Conservation (phyloP, 2,888 invertebrate species). For the Leptura quadrifasciata region DNA sequence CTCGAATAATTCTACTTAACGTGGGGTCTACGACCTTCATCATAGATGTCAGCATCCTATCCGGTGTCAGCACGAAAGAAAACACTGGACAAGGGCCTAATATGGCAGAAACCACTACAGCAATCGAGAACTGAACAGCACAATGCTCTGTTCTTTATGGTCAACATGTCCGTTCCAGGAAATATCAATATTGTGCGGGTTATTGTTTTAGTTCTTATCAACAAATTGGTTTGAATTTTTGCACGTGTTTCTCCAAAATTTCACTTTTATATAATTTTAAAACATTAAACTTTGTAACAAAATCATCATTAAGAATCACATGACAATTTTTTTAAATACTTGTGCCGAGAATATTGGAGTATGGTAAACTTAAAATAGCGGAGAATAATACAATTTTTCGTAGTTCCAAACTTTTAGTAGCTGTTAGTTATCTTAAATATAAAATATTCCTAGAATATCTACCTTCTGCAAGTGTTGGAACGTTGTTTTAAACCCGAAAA, state of each 20-base stretch:
- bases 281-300: too few species aligned
- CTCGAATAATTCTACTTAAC: background rate
- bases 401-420: too few species aligned
- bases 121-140: conserved; percentile 25
- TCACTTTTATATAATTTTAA: background rate
- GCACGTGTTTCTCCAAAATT: background rate
- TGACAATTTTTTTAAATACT: too few species aligned
- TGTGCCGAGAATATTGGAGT: too few species aligned
- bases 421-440: too few species aligned
- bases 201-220: conserved; percentile 5
- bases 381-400: too few species aligned
- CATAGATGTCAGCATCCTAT: conserved; percentile 60
- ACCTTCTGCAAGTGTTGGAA: too few species aligned
- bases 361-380: too few species aligned
- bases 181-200: conserved; percentile 23
- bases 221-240: background rate
- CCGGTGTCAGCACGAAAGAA: conserved; percentile 50
- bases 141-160: conserved; percentile 25
- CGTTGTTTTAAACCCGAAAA: too few species aligned
- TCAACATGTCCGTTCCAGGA: conserved; percentile 16
- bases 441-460: too few species aligned
- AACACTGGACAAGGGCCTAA: conserved; percentile 59
- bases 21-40: conserved; percentile 62
- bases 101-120: conserved; percentile 45
- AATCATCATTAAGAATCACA: too few species aligned